Evolutionary conservation across 1,140 invertebrate species (phyloP).

Genomic region (Zaprionus tsacasi): DNA sequence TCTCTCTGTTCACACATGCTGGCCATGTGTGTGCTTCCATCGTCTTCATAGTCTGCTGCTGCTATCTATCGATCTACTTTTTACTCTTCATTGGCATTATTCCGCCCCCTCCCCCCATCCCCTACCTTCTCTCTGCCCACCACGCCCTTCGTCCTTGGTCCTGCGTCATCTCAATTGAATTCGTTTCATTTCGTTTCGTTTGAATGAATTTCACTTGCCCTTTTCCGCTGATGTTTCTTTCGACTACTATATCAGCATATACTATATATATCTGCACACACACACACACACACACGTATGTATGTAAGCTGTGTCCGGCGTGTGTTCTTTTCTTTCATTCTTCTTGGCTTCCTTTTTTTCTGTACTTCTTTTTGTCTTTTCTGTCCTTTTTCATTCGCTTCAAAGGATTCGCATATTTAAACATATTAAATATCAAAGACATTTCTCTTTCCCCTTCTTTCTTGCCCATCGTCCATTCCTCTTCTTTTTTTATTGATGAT

Average conservation of each 20-base stretch:
- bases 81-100: conserved; percentile 81
- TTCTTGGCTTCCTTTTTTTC: conserved; percentile 27
- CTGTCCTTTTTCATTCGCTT: conserved; percentile 41
- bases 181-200: conserved; percentile 82
- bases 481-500: conserved; percentile 38
- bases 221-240: conserved; percentile 65
- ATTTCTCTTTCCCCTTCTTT: conserved; percentile 41
- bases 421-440: conserved; percentile 81
- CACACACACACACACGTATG: conserved; percentile 2
- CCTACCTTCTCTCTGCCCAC: conserved; percentile 34
- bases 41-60: conserved; percentile 33
- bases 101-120: not conserved
- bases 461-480: conserved; percentile 21
- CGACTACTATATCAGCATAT: conserved; percentile 59
- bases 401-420: conserved; percentile 79
- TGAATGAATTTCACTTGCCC: conserved; percentile 79
- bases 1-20: conserved; percentile 57
- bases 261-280: conserved; percentile 22
- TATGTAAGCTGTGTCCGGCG: conserved; percentile 19
- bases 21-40: conserved; percentile 28
- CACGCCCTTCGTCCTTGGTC: conserved; percentile 17
- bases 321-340: conserved; percentile 45
- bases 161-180: conserved; percentile 71
- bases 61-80: conserved; percentile 81
- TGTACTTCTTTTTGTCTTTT: conserved; percentile 37